Conservation (phyloP, 1,140 invertebrate genomes). For the Drosophila arawakana region DNA sequence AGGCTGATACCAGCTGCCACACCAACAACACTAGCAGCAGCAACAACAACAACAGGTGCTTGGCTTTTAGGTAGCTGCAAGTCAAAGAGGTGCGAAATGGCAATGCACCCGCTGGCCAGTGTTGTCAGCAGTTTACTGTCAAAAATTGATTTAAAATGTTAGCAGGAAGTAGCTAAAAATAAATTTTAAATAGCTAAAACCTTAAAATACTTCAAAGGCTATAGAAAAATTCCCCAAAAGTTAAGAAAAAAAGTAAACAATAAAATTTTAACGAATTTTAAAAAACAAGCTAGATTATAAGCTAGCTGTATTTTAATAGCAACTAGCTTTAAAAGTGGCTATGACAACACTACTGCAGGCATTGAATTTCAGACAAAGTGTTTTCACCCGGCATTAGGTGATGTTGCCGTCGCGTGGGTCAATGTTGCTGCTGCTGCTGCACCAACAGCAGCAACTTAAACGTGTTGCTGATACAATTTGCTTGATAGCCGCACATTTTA, state of each 20-base stretch:
- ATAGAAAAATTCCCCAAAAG: too few relatives aligned
- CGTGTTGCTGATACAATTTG: conserved; percentile 82
- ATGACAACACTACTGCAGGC: conserved; percentile 14
- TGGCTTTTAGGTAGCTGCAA: conserved; percentile 64
- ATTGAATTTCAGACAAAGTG: conserved; percentile 82
- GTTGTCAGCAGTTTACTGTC: too few relatives aligned
- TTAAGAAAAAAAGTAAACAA: too few relatives aligned
- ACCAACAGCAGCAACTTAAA: conserved; percentile 52
- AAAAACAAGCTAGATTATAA: too few relatives aligned
- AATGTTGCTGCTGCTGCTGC: conserved; percentile 45
- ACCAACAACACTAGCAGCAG: conserved; percentile 18
- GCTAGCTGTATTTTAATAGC: too few relatives aligned
- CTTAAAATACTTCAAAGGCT: too few relatives aligned
- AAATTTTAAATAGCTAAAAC: too few relatives aligned
- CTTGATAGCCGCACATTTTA: conserved; percentile 81
- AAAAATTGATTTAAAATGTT: too few relatives aligned
- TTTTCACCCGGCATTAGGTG: conserved; percentile 77
- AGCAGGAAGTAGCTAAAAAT: too few relatives aligned
- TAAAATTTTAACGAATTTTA: too few relatives aligned
- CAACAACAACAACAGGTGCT: conserved; percentile 59
- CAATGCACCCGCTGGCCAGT: conserved; percentile 67
- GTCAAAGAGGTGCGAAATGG: conserved; percentile 81
- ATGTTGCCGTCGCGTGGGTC: conserved; percentile 71
- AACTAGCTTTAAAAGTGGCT: too few relatives aligned
- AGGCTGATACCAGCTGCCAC: conserved; percentile 53